These are phyloP conservation scores for Platyrinchus mystaceus DNA, from an alignment of 2,797 vertebrate genomes.

Conservation along the genomic window DNA sequence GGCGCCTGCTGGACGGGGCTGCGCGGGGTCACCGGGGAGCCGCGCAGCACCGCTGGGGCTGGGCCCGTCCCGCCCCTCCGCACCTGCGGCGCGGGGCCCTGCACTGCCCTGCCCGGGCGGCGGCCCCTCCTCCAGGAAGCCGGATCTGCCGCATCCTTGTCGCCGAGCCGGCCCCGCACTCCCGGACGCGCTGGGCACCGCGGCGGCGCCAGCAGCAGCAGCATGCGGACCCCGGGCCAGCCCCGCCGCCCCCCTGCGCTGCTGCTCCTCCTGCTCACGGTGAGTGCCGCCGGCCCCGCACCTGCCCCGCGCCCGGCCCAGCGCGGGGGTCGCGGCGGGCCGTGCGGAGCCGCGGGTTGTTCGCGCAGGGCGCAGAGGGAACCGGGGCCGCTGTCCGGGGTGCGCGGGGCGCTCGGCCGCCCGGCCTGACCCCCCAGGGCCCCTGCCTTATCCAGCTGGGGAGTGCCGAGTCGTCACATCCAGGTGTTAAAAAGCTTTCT, in stretches of 20 bases:
- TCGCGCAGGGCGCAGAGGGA: not conserved
- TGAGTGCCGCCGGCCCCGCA: constrained; percentile 10
- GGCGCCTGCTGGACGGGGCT: not conserved
- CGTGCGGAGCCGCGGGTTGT: not conserved
- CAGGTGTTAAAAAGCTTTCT: not conserved
- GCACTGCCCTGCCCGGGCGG: not conserved
- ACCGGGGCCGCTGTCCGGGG: not conserved
- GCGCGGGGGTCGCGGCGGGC: not conserved
- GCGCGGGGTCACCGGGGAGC: not conserved
- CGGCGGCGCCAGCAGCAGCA: not conserved
- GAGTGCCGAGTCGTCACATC: not conserved
- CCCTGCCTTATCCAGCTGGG: accelerated
- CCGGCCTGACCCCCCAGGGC: not conserved
- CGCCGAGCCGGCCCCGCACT: not conserved
- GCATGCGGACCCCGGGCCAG: not conserved
- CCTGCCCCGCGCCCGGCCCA: not conserved
- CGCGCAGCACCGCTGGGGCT: not conserved
- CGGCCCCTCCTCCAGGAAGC: constrained; percentile 54
- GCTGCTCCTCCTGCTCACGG: constrained; percentile 31
- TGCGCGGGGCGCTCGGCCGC: not conserved
- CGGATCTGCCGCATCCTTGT: constrained; percentile 31
- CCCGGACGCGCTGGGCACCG: not conserved
- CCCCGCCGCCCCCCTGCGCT: not conserved
- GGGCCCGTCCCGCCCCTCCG: not conserved
- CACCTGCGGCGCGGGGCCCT: not conserved